Evolutionary conservation across 2,113 vertebrate species (phyloP).

Genomic region (Cynoglossus semilaevis): DNA sequence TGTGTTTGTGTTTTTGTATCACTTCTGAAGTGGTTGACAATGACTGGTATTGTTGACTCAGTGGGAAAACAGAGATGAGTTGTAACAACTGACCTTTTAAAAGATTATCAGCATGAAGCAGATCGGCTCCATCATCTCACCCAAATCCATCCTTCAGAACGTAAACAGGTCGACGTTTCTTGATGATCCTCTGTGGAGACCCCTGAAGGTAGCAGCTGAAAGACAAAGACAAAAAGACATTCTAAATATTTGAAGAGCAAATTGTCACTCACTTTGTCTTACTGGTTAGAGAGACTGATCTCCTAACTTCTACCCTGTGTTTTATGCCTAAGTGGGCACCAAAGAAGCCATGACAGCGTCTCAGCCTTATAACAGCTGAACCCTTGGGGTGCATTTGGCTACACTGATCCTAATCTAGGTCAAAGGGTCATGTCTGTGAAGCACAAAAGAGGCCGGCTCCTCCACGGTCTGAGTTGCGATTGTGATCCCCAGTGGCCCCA

Average conservation of each 20-base stretch:
- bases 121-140: too few relatives aligned
- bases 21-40: slow-evolving; percentile 48
- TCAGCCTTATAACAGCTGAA: slow-evolving; percentile 48
- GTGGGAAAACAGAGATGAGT: slow-evolving; percentile 44
- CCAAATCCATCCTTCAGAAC: neutral
- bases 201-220: too few relatives aligned
- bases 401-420: slow-evolving; percentile 57
- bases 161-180: slow-evolving; percentile 19
- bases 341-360: slow-evolving; percentile 47
- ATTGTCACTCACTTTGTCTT: too few relatives aligned
- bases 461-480: slow-evolving; percentile 20
- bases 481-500: slow-evolving; percentile 52
- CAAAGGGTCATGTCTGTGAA: slow-evolving; percentile 57
- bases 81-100: slow-evolving; percentile 52
- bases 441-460: slow-evolving; percentile 29
- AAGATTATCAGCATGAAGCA: slow-evolving; percentile 9
- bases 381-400: slow-evolving; percentile 38
- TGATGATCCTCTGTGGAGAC: too few relatives aligned
- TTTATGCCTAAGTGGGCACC: slow-evolving; percentile 25
- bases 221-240: too few relatives aligned
- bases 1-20: slow-evolving; percentile 16
- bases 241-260: too few relatives aligned
- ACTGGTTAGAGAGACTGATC: slow-evolving; percentile 29
- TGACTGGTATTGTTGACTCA: slow-evolving; percentile 64
- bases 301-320: slow-evolving; percentile 29